Percentiles rank a stretch among this genome's conserved stretches.
Conservation (phyloP, 2,797 vertebrate species). For the Pyrrhura leucotis region DNA sequence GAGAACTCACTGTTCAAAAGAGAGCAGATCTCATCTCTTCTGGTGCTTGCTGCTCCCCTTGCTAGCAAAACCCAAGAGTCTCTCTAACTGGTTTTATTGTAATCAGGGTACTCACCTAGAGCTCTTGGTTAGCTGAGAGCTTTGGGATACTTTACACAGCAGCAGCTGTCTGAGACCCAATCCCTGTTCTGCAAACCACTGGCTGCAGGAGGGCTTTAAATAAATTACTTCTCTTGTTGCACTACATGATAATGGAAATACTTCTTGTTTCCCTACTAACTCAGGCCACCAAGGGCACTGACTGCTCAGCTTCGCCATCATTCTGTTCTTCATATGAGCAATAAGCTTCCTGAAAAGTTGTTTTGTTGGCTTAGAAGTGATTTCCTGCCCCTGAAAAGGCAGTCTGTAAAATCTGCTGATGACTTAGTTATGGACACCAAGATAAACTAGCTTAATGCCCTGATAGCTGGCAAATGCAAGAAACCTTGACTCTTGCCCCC, state of each 20-base stretch:
- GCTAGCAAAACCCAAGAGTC: neutral
- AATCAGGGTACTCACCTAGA: neutral
- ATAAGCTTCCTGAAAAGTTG: slow-evolving; percentile 4
- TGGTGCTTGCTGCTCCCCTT: neutral
- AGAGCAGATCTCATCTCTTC: neutral
- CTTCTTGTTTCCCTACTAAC: neutral
- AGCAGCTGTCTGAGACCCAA: neutral
- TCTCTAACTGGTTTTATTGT: neutral
- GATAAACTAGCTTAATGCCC: neutral
- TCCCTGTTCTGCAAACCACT: neutral
- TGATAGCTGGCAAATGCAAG: neutral
- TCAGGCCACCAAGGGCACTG: neutral
- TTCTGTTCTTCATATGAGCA: slow-evolving; percentile 1
- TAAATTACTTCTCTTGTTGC: neutral
- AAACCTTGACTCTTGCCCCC: neutral
- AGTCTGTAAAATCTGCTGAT: slow-evolving; percentile 12
- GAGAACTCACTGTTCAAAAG: neutral
- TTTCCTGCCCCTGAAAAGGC: neutral
- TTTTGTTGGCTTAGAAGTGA: neutral
- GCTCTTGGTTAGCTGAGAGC: neutral
- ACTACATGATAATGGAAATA: neutral
- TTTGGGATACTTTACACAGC: neutral
- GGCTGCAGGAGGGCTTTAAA: neutral
- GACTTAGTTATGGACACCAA: neutral
- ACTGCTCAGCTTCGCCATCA: neutral